These are phyloP conservation scores for Morbakka virulenta DNA, from an alignment of 30 jellyfish, hydroid and myxozoan species.

Conservation along the genomic window DNA sequence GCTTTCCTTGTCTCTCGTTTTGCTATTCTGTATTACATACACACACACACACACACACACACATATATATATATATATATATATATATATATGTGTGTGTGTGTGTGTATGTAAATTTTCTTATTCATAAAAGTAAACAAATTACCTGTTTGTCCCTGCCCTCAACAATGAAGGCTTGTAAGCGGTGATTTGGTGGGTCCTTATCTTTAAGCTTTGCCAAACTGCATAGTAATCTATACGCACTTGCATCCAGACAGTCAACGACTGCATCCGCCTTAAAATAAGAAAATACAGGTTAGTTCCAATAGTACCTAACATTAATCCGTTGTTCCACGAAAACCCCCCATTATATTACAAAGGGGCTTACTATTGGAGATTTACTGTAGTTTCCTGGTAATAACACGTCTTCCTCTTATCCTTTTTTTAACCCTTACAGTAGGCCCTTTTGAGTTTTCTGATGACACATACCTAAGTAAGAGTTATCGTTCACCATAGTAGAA, in stretches of 20 bases:
- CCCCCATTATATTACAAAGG: background rate
- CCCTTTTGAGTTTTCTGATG: too few relatives aligned
- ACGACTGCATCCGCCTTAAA: conserved; percentile 86
- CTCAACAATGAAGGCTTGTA: conserved; percentile 61
- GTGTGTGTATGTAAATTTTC: too few relatives aligned
- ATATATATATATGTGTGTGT: too few relatives aligned
- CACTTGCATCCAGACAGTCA: conserved; percentile 86
- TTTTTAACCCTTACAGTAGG: too few relatives aligned
- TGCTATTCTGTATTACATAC: too few relatives aligned
- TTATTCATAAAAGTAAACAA: background rate
- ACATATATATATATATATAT: too few relatives aligned
- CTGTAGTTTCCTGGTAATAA: background rate
- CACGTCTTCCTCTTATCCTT: background rate
- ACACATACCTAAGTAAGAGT: too few relatives aligned
- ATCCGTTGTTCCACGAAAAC: too few relatives aligned
- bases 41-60: too few relatives aligned
- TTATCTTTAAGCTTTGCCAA: conserved; percentile 21
- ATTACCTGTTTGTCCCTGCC: conserved; percentile 84
- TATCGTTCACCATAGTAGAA: background rate
- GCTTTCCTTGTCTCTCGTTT: too few relatives aligned
- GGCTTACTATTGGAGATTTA: background rate
- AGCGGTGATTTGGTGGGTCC: conserved; percentile 57
- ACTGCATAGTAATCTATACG: conserved; percentile 43
- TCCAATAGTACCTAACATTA: too few relatives aligned
- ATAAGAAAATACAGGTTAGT: too few relatives aligned